phyloP scores from a whole-genome alignment of 2,797 vertebrate genomes.

The Rhadinocentrus ornatus region DNA sequence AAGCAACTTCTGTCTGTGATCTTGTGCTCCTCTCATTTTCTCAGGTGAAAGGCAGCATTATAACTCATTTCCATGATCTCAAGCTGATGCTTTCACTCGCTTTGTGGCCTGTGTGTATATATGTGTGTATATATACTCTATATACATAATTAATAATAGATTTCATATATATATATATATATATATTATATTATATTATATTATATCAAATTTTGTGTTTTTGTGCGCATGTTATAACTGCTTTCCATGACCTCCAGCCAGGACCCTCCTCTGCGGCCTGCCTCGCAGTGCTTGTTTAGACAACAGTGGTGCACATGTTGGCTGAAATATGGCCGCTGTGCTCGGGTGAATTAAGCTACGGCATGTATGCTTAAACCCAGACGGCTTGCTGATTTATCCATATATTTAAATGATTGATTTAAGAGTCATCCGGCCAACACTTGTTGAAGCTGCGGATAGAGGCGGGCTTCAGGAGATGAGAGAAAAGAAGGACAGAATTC shows the following conservation, averaged over 20 bases:
- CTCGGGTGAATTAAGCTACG: conserved; percentile 83
- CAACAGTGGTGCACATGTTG: conserved; percentile 87
- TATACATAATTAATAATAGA: background rate
- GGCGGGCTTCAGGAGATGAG: conserved; percentile 56
- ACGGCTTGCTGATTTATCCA: conserved; percentile 81
- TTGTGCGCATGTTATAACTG: conserved; percentile 73
- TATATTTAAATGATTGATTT: conserved; percentile 85
- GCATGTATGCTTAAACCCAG: conserved; percentile 84
- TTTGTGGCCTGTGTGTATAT: conserved; percentile 39
- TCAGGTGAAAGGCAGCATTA: conserved; percentile 81
- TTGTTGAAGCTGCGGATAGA: conserved; percentile 63
- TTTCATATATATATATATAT: conserved; percentile 42
- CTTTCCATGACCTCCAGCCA: conserved; percentile 85
- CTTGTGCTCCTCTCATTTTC: conserved; percentile 71
- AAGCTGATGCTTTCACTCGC: conserved; percentile 68
- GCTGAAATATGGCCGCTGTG: conserved; percentile 81
- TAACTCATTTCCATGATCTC: conserved; percentile 83
- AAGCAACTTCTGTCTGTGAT: conserved; percentile 61
- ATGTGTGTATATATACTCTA: conserved; percentile 18
- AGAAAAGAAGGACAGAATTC: conserved; percentile 60
- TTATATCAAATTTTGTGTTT: conserved; percentile 33
- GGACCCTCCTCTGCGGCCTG: conserved; percentile 78
- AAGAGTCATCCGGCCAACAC: conserved; percentile 75
- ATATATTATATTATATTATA: conserved; percentile 28
- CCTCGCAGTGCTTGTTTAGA: conserved; percentile 84